Evolutionary conservation across 2,888 invertebrate species (phyloP).

Genomic region (Lucinisca nassula): DNA sequence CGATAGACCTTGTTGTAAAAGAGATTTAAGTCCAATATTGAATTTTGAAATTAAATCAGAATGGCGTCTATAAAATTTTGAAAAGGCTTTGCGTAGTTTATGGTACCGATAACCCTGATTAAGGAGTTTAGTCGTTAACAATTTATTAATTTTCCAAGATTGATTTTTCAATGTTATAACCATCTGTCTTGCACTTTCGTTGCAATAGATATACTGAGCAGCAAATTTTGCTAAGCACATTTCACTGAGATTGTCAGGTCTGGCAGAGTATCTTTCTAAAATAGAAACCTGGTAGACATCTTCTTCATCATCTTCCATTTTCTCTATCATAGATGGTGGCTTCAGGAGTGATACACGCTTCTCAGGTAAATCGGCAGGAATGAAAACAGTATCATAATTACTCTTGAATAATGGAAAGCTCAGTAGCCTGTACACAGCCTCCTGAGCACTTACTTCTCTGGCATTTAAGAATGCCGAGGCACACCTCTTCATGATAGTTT

Average conservation of each 20-base stretch:
- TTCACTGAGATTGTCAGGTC: constrained; percentile 33
- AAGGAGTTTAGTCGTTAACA: too few species aligned
- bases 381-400: constrained; percentile 40
- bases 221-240: constrained; percentile 45
- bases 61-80: too few species aligned
- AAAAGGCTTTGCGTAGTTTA: too few species aligned
- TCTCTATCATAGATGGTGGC: constrained; percentile 35
- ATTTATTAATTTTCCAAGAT: too few species aligned
- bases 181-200: neutral
- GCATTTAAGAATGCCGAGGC: constrained; percentile 59
- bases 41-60: too few species aligned
- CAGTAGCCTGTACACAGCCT: constrained; percentile 55
- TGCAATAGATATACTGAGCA: constrained; percentile 18
- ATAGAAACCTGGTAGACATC: constrained; percentile 20
- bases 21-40: too few species aligned
- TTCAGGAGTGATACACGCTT: constrained; percentile 49
- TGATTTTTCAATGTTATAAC: constrained; percentile 24
- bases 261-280: constrained; percentile 22
- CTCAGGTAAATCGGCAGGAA: constrained; percentile 53
- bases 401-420: constrained; percentile 43
- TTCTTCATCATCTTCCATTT: constrained; percentile 57
- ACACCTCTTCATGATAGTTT: constrained; percentile 37
- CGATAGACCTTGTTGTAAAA: too few species aligned
- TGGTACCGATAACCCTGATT: too few species aligned
- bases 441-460: constrained; percentile 60